Evolutionary conservation across 2,113 vertebrate species (phyloP).

Genomic region (Corapipo altera): DNA sequence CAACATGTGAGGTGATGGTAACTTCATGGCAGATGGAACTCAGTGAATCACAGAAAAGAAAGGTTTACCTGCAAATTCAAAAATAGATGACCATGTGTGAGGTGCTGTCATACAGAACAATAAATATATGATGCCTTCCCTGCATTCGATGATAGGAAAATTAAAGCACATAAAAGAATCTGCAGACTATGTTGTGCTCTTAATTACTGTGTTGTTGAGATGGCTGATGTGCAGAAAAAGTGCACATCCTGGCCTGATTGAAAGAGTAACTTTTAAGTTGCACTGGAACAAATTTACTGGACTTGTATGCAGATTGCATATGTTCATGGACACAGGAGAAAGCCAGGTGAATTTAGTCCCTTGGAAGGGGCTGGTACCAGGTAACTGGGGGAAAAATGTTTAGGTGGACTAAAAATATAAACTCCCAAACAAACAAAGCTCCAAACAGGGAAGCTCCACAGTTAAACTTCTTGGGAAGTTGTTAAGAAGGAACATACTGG

Average conservation of each 20-base stretch:
- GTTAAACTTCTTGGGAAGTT: not conserved
- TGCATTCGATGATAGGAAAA: not conserved
- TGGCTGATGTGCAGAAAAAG: accelerated
- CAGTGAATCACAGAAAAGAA: not conserved
- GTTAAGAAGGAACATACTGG: not conserved
- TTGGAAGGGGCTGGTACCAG: not conserved
- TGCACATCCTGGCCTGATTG: not conserved
- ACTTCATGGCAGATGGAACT: not conserved
- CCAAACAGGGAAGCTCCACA: accelerated
- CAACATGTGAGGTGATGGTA: not conserved
- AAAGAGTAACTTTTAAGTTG: not conserved
- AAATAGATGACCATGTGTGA: not conserved
- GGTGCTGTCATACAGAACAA: not conserved
- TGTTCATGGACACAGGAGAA: not conserved
- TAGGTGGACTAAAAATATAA: not conserved
- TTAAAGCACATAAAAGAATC: not conserved
- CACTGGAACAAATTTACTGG: not conserved
- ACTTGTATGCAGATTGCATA: too few relatives aligned
- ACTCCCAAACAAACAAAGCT: accelerated
- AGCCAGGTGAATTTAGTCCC: not conserved
- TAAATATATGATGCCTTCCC: not conserved
- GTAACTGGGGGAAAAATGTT: not conserved
- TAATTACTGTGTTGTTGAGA: not conserved
- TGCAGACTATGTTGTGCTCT: not conserved
- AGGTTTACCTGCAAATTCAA: not conserved